Evolutionary conservation across 2,888 invertebrate species (phyloP).

Genomic region (Epinotia demarniana): DNA sequence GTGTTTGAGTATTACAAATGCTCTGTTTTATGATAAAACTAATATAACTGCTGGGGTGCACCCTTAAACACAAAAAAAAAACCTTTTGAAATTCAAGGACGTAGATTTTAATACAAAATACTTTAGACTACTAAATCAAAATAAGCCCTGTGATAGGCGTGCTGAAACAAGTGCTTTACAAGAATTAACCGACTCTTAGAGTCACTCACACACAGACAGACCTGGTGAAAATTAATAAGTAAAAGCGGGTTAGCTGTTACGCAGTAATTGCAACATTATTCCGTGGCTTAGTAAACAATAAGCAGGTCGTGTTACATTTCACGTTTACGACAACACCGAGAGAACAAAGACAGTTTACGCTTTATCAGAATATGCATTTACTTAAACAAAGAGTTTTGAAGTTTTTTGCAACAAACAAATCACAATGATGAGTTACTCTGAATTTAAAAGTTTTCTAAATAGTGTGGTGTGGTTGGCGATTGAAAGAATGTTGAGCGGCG

Average conservation of each 20-base stretch:
- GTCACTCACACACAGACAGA: neutral
- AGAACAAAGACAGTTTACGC: slow-evolving; percentile 81
- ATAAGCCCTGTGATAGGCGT: too few relatives aligned
- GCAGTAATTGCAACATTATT: slow-evolving; percentile 38
- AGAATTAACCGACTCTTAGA: too few relatives aligned
- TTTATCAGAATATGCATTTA: slow-evolving; percentile 75
- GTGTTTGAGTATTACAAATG: too few relatives aligned
- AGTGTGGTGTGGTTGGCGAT: slow-evolving; percentile 57
- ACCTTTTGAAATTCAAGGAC: too few relatives aligned
- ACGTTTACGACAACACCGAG: slow-evolving; percentile 51
- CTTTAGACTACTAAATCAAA: too few relatives aligned
- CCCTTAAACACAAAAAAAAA: too few relatives aligned
- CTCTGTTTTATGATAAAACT: too few relatives aligned
- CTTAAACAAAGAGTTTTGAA: slow-evolving; percentile 68
- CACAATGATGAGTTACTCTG: slow-evolving; percentile 48
- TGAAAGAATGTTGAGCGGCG: slow-evolving; percentile 61
- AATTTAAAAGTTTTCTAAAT: slow-evolving; percentile 71
- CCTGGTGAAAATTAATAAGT: neutral
- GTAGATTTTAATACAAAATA: too few relatives aligned
- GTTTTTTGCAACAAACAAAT: slow-evolving; percentile 55
- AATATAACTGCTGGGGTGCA: too few relatives aligned
- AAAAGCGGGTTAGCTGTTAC: slow-evolving; percentile 16
- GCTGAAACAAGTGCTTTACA: too few relatives aligned
- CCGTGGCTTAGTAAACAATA: slow-evolving; percentile 39
- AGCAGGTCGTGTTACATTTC: slow-evolving; percentile 39